These are phyloP conservation scores for Cyanocitta stelleri DNA, from an alignment of 2,113 vertebrate species.

Conservation along the genomic window DNA sequence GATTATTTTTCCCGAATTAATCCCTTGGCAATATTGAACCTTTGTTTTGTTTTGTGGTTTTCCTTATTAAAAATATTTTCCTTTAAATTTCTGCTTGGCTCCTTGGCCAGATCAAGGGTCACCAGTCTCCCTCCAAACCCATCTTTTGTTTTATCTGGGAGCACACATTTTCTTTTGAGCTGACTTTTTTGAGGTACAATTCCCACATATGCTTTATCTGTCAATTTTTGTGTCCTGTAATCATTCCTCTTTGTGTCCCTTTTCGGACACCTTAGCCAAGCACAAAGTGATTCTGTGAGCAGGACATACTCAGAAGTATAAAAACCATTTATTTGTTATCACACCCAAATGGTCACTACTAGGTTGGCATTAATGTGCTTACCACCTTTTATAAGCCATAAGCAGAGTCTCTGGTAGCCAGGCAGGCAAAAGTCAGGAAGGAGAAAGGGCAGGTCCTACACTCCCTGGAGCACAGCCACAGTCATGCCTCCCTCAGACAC, in stretches of 20 bases:
- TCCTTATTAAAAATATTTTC: not conserved
- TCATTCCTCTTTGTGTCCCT: not conserved
- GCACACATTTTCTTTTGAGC: not conserved
- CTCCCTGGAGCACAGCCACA: not conserved
- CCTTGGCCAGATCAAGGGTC: not conserved
- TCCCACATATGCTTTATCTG: not conserved
- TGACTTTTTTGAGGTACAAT: rapidly evolving
- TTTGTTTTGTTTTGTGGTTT: not conserved
- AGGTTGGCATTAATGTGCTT: not conserved
- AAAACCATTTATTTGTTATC: not conserved
- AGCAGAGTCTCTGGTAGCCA: not conserved
- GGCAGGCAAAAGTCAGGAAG: not conserved
- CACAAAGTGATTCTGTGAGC: not conserved
- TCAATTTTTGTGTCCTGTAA: not conserved
- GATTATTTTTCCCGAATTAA: not conserved
- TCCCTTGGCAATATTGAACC: not conserved
- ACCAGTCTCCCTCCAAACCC: not conserved
- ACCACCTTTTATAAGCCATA: not conserved
- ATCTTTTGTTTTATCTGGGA: not conserved
- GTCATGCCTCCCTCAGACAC: not conserved
- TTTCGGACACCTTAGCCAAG: not conserved
- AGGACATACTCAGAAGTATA: not conserved
- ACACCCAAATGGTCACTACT: not conserved
- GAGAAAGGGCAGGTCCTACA: not conserved
- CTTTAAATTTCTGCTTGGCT: not conserved